Percentiles rank a stretch among this genome's conserved stretches.
These are phyloP conservation scores for Pogonocherus hispidulus DNA, from an alignment of 2,888 invertebrate genomes.

Conservation along the genomic window DNA sequence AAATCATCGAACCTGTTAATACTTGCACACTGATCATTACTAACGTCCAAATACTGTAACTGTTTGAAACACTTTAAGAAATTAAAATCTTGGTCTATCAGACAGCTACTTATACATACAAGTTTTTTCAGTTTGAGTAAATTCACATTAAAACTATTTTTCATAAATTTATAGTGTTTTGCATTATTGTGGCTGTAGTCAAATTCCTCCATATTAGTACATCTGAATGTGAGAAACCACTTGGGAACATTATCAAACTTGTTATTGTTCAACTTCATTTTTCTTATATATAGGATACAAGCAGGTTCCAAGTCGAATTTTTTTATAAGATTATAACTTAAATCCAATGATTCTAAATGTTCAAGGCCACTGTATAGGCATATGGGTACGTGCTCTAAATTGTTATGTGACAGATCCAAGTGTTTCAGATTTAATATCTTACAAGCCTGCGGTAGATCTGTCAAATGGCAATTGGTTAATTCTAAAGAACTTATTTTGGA, in stretches of 20 bases:
- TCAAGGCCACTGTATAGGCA: constrained; percentile 52
- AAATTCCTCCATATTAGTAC: constrained; percentile 49
- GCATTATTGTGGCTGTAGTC: constrained; percentile 54
- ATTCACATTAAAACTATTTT: constrained; percentile 44
- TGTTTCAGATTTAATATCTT: constrained; percentile 45
- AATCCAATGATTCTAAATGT: constrained; percentile 47
- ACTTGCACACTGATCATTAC: constrained; percentile 41
- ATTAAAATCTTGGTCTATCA: constrained; percentile 48
- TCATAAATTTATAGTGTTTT: constrained; percentile 44
- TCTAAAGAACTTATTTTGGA: constrained; percentile 43
- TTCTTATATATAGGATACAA: constrained; percentile 46
- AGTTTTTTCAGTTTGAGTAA: constrained; percentile 47
- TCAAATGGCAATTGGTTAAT: constrained; percentile 47
- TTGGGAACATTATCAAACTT: constrained; percentile 48
- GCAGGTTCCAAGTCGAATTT: constrained; percentile 52
- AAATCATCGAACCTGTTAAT: constrained; percentile 49
- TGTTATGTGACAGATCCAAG: constrained; percentile 51
- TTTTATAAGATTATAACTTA: constrained; percentile 50
- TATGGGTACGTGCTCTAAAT: constrained; percentile 47
- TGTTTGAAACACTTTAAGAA: constrained; percentile 50
- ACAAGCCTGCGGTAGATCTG: constrained; percentile 42
- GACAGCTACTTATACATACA: constrained; percentile 45
- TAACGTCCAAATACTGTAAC: constrained; percentile 53
- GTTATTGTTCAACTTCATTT: constrained; percentile 50
- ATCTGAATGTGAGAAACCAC: constrained; percentile 52